phyloP scores from a whole-genome alignment of 2,113 vertebrate species.

The Falco punctatus region DNA sequence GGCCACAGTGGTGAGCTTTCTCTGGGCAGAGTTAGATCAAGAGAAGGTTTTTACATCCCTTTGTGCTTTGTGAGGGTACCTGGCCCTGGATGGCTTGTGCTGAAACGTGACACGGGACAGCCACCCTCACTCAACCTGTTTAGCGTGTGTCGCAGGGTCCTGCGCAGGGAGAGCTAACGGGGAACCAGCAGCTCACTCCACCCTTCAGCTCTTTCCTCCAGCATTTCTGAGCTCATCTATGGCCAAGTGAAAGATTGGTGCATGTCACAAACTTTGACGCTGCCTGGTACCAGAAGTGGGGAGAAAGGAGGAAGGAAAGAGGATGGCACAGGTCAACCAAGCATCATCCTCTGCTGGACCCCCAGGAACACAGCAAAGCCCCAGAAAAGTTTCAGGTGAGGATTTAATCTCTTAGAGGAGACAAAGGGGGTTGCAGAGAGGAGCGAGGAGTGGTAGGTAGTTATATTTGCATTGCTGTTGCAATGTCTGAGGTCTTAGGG shows the following conservation, averaged over 20 bases:
- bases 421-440: neutral
- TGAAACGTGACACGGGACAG: slow-evolving; percentile 17
- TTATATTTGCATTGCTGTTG: neutral
- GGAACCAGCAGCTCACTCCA: neutral
- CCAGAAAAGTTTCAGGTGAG: neutral
- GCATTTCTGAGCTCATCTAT: neutral
- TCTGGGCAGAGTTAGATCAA: neutral
- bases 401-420: neutral
- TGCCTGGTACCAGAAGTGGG: rapidly evolving
- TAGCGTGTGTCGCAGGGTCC: neutral
- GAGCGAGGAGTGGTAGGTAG: neutral
- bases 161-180: neutral
- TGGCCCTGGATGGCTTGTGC: neutral
- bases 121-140: slow-evolving; percentile 12
- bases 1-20: neutral
- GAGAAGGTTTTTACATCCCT: neutral
- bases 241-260: rapidly evolving
- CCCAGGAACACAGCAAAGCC: neutral
- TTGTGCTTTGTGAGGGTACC: neutral
- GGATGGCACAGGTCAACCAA: rapidly evolving
- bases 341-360: neutral
- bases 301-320: neutral
- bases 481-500: neutral
- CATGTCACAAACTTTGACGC: rapidly evolving
- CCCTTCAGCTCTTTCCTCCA: neutral